phyloP scores from a whole-genome alignment of 1,140 invertebrate species.

The Panagrolaimus sp. region DNA sequence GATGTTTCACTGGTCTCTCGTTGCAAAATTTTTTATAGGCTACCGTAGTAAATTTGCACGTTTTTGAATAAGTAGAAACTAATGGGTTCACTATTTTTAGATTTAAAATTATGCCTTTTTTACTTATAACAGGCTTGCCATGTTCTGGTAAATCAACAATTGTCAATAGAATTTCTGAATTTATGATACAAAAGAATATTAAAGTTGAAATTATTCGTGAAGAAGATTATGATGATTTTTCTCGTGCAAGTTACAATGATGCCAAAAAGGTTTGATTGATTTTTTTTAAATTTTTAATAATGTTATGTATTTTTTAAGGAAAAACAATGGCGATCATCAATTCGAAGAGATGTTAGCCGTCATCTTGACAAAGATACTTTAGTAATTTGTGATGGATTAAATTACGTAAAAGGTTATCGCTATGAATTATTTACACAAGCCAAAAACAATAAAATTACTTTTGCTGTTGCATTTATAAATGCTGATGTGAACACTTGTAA shows the following conservation, averaged over 20 bases:
- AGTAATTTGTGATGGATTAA: neutral
- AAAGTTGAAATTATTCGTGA: neutral
- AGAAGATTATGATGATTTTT: conserved; percentile 1
- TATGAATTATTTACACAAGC: conserved; percentile 5
- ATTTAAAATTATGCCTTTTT: neutral
- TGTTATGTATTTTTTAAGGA: neutral
- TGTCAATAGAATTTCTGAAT: neutral
- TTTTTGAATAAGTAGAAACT: too few relatives aligned
- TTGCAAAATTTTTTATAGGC: too few relatives aligned
- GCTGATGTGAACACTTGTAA: conserved; percentile 2
- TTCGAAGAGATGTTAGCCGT: neutral
- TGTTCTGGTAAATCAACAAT: conserved; percentile 3
- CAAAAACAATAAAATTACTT: neutral
- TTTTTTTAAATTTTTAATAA: neutral
- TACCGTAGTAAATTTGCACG: too few relatives aligned
- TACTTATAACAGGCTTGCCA: conserved; percentile 11
- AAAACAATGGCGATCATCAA: conserved; percentile 13
- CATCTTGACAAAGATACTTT: neutral
- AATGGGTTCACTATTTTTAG: too few relatives aligned
- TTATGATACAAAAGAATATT: neutral
- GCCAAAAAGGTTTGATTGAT: conserved; percentile 7
- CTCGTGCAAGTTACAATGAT: neutral
- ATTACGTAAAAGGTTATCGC: conserved; percentile 10
- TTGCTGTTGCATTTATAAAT: conserved; percentile 9
- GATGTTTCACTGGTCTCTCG: too few relatives aligned